Evolutionary conservation across 92 coral and sea anemone species (phyloP), one percentile per base, ranked within the genome.

Genomic region (Umimayanthus kanabou): DNA sequence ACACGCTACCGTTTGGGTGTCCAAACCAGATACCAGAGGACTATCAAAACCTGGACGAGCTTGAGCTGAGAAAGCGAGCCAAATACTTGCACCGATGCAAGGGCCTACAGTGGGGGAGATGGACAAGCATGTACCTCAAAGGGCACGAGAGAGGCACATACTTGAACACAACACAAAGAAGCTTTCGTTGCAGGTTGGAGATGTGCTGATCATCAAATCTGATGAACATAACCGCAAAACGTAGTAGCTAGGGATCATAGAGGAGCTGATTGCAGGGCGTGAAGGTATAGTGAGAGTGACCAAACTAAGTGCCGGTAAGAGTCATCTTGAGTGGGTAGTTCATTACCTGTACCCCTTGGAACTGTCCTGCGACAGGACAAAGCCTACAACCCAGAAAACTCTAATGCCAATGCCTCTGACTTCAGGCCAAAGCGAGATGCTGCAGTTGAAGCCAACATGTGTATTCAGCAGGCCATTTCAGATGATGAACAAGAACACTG

Each of bases 371-470:
- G 85, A 79, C 78, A 47, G 14, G 74, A 65, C 58, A 18, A n/a
- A n/a, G n/a, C n/a, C n/a, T n/a, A n/a, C n/a, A n/a, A n/a, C n/a
- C n/a, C n/a, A n/a, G n/a, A n/a, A 11, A 15, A 16, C n/a, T 37
- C 79, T 88, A 3, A 88, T 57, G 69, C 77, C n/a, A 37, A 73
- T 1, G 88, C 88, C 6, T 77, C 65, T 3, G 28, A 16, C 1
- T 85, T 89, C 71, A 40, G 76, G 25, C 87, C 92, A 7, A 70
- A 58, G 74, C 92, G 89, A 45, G 92, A 78, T 53, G 92, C 92
- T 33, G 92, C 89, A 25, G 80, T 39, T 2, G 89, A 79, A 11
- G 89, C 89, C 4, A 57, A 49, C 42, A 22, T 76, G 72, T 65
- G 89, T n/a, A 73, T 82, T 13, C 77, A n/a, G 10, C 29, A 81